Evolutionary conservation across 2,797 vertebrate species (phyloP).

Genomic region (Champsocephalus esox): DNA sequence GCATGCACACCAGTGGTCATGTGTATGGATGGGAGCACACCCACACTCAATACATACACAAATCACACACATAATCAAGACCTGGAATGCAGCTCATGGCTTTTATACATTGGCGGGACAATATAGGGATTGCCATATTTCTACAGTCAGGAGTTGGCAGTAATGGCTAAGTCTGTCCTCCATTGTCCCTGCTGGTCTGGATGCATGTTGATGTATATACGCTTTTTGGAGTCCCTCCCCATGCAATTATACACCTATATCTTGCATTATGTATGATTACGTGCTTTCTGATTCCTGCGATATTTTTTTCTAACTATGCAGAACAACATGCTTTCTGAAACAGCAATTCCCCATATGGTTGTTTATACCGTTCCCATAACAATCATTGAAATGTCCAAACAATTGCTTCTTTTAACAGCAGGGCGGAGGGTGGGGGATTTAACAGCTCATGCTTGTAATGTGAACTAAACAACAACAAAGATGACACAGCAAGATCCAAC

Average conservation of each 20-base stretch:
- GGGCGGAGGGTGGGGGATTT: too few relatives aligned
- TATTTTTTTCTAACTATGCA: constrained; percentile 5
- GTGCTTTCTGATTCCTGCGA: constrained; percentile 16
- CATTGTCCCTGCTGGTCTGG: constrained; percentile 64
- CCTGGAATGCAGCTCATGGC: constrained; percentile 65
- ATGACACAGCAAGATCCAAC: background rate
- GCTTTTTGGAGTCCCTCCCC: constrained; percentile 31
- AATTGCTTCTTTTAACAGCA: too few relatives aligned
- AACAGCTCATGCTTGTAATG: background rate
- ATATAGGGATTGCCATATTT: constrained; percentile 76
- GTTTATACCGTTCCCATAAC: background rate
- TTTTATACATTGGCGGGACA: constrained; percentile 79
- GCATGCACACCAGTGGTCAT: constrained; percentile 48
- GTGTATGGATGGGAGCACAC: constrained; percentile 5
- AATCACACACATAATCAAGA: constrained; percentile 66
- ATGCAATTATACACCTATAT: constrained; percentile 44
- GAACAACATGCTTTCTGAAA: constrained; percentile 22
- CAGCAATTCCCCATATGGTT: background rate
- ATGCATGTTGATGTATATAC: constrained; percentile 59
- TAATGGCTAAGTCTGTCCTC: constrained; percentile 60
- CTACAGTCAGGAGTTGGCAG: constrained; percentile 78
- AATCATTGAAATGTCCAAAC: background rate
- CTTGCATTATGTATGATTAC: constrained; percentile 24
- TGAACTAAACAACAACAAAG: constrained; percentile 1
- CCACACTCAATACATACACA: constrained; percentile 24